Conservation (phyloP, 2,113 vertebrate species). For the Anhinga rufa region DNA sequence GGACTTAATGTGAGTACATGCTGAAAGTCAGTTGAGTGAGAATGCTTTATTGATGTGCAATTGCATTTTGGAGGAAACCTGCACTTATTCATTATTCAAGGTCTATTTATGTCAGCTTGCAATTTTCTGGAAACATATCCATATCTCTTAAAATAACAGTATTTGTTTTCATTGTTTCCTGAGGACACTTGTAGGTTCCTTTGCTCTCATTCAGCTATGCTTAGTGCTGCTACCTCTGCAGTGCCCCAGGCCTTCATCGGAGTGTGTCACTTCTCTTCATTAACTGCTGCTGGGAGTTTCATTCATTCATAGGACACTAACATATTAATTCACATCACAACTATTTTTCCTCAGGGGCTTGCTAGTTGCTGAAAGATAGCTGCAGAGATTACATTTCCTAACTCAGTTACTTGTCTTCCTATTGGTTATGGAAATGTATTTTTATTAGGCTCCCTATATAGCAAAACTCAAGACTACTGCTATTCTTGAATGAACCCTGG, state of each 20-base stretch:
- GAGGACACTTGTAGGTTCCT: neutral
- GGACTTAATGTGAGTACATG: neutral
- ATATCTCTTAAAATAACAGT: neutral
- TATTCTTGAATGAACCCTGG: neutral
- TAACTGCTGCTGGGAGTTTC: neutral
- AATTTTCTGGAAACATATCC: neutral
- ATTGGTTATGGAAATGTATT: neutral
- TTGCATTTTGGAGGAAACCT: neutral
- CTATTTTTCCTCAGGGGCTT: neutral
- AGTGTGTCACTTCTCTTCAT: neutral
- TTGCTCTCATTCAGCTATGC: neutral
- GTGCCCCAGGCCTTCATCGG: neutral
- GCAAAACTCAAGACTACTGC: neutral
- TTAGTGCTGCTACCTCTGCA: neutral
- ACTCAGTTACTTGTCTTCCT: neutral
- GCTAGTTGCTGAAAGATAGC: neutral
- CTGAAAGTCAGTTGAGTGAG: neutral
- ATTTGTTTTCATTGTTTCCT: neutral
- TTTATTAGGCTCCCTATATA: neutral
- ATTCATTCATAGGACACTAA: neutral
- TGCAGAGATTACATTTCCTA: neutral
- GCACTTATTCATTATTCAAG: neutral
- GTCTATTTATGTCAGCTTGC: neutral
- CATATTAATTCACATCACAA: neutral
- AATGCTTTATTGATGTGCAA: neutral